These are phyloP conservation scores for Cyanoramphus novaezelandiae DNA, from an alignment of 2,113 vertebrate genomes.

Conservation along the genomic window DNA sequence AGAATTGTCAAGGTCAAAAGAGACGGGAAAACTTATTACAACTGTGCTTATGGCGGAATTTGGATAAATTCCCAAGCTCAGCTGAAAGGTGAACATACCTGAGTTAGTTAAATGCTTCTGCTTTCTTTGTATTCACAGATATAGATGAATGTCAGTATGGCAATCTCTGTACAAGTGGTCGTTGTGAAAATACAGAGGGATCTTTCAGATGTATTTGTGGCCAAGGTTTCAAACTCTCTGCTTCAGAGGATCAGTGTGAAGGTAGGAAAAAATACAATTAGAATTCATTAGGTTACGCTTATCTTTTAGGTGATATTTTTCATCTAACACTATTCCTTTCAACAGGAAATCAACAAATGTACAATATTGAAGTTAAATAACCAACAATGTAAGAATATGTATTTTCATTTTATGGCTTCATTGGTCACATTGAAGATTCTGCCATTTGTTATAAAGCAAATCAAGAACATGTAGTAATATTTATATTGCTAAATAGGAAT, in stretches of 20 bases:
- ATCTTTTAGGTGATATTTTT: background rate
- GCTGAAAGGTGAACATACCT: background rate
- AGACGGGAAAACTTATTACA: background rate
- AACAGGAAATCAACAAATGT: background rate
- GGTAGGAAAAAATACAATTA: constrained; percentile 68
- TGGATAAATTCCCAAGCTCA: background rate
- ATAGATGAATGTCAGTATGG: constrained; percentile 91
- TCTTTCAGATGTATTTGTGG: constrained; percentile 89
- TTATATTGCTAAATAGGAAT: background rate
- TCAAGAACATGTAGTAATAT: background rate
- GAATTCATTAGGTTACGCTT: background rate
- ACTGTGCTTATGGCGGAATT: background rate
- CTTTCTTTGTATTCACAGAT: constrained; percentile 76
- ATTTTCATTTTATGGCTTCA: background rate
- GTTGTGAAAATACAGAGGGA: constrained; percentile 87
- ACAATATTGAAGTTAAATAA: background rate
- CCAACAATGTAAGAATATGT: background rate
- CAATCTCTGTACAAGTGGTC: constrained; percentile 84
- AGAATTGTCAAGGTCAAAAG: background rate
- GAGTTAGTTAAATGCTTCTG: background rate
- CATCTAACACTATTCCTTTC: background rate
- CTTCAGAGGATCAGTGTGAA: constrained; percentile 86
- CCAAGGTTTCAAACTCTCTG: constrained; percentile 82
- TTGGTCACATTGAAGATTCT: background rate
- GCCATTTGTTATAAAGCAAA: background rate